Conservation (phyloP, 2,113 vertebrate genomes). For the Pseudolaguvia tuberculata region DNA sequence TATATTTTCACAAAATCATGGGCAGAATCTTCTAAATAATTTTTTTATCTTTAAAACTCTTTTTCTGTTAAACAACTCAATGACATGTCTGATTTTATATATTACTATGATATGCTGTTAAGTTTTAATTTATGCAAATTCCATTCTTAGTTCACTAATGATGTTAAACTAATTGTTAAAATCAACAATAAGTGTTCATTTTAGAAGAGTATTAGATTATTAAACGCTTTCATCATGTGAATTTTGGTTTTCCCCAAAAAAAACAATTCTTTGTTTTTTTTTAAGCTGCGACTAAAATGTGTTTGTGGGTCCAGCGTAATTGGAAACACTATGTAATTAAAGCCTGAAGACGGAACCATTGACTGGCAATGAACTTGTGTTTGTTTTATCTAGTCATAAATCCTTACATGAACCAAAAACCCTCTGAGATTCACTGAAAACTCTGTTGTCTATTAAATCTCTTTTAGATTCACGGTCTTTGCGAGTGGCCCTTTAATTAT, state of each 20-base stretch:
- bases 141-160: not conserved
- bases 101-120: not conserved
- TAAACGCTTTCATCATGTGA: constrained; percentile 12
- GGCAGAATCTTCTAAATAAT: not conserved
- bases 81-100: not conserved
- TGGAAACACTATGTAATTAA: constrained; percentile 11
- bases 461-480: too few species aligned
- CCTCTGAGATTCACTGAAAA: not conserved
- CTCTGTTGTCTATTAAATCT: not conserved
- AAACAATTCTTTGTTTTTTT: constrained; percentile 17
- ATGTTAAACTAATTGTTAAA: not conserved
- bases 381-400: not conserved
- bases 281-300: not conserved
- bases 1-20: not conserved
- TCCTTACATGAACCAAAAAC: not conserved
- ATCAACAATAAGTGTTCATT: not conserved
- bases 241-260: not conserved
- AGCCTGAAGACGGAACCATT: constrained; percentile 1
- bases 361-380: not conserved
- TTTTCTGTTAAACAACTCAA: not conserved
- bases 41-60: not conserved
- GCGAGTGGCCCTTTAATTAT: not conserved
- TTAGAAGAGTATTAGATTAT: constrained; percentile 12
- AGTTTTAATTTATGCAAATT: constrained; percentile 13
- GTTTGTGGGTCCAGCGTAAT: constrained; percentile 1